phyloP scores from a whole-genome alignment of 2,113 vertebrate species.

The Poeciliopsis prolifica region DNA sequence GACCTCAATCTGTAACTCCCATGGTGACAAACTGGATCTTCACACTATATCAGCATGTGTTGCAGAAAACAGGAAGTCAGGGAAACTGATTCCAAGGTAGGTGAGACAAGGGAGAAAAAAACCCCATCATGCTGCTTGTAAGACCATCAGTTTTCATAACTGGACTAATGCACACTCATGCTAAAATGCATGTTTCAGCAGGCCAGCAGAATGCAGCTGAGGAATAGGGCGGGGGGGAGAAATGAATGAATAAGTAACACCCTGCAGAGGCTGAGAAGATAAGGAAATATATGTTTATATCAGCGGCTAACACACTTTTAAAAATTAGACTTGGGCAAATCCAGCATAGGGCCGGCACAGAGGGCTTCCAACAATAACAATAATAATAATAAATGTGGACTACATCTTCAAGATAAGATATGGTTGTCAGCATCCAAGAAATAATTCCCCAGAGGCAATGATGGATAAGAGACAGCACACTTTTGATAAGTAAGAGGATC shows the following conservation, averaged over 20 bases:
- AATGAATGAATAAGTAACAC: conserved; percentile 51
- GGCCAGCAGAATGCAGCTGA: conserved; percentile 23
- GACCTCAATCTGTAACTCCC: neutral
- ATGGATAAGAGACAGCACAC: conserved; percentile 70
- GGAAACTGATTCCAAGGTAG: conserved; percentile 59
- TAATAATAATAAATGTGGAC: neutral
- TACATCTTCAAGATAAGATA: conserved; percentile 60
- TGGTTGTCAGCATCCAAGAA: conserved; percentile 74
- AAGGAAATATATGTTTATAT: conserved; percentile 48
- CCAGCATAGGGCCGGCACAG: conserved; percentile 24
- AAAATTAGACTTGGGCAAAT: conserved; percentile 44
- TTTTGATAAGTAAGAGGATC: conserved; percentile 67
- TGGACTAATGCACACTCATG: conserved; percentile 55
- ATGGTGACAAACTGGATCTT: conserved; percentile 44
- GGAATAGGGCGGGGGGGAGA: neutral
- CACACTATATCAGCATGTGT: conserved; percentile 49
- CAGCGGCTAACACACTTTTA: conserved; percentile 33
- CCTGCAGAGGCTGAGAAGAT: conserved; percentile 24
- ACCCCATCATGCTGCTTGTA: conserved; percentile 14
- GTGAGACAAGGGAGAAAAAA: neutral
- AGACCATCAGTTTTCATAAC: conserved; percentile 60
- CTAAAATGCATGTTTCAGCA: conserved; percentile 44
- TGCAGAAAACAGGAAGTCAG: conserved; percentile 28
- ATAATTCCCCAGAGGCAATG: conserved; percentile 69
- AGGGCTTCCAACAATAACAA: conserved; percentile 13